Percentiles rank a stretch among this genome's conserved stretches.
phyloP scores from a whole-genome alignment of 2,888 invertebrate genomes.

The Andrena bucephala region DNA sequence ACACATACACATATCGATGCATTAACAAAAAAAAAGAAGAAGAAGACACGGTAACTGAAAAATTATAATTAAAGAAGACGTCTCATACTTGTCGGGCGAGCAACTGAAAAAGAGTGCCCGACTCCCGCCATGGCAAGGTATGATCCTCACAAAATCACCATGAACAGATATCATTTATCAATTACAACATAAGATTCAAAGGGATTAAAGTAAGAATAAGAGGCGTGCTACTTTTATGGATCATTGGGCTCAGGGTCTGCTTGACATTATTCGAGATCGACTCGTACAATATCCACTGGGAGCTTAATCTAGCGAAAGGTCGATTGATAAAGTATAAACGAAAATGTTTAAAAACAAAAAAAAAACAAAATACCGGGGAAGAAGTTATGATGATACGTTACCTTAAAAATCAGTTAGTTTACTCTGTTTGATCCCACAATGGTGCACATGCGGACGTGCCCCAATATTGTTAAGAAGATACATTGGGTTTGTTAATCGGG shows the following conservation, averaged over 20 bases:
- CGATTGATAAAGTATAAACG: background rate
- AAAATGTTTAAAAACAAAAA: background rate
- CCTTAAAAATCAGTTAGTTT: slow-evolving; percentile 51
- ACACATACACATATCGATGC: slow-evolving; percentile 85
- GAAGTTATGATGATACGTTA: slow-evolving; percentile 51
- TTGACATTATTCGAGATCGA: background rate
- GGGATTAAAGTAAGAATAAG: background rate
- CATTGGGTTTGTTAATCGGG: slow-evolving; percentile 79
- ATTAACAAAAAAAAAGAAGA: slow-evolving; percentile 79
- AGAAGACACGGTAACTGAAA: slow-evolving; percentile 61
- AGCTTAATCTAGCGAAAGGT: background rate
- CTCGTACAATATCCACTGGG: slow-evolving; percentile 1
- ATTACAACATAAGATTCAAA: slow-evolving; percentile 1
- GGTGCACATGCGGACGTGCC: slow-evolving; percentile 58
- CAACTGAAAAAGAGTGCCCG: background rate
- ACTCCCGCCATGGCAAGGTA: background rate
- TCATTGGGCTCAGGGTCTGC: background rate
- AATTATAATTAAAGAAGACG: slow-evolving; percentile 60
- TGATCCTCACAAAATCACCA: background rate
- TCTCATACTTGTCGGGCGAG: slow-evolving; percentile 15
- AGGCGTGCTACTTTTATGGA: slow-evolving; percentile 42
- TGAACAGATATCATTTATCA: background rate
- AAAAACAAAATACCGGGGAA: background rate
- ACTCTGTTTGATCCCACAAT: slow-evolving; percentile 38
- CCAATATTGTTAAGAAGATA: slow-evolving; percentile 57